Evolutionary conservation across 2,113 vertebrate genomes (phyloP).

Genomic region (Gymnogyps californianus): DNA sequence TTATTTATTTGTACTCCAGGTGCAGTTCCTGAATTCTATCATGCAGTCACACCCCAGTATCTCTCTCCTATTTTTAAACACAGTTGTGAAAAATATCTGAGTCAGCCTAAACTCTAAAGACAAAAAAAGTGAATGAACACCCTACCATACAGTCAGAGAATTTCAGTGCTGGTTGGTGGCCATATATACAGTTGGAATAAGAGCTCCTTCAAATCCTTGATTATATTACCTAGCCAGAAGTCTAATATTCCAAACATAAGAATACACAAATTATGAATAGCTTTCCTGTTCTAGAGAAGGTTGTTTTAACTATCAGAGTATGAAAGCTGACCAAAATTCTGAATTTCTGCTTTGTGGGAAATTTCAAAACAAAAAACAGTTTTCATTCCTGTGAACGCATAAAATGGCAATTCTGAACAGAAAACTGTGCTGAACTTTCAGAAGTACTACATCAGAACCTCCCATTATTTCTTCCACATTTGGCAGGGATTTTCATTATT

Average conservation of each 20-base stretch:
- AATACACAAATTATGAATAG: not conserved
- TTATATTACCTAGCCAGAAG: not conserved
- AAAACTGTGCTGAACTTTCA: not conserved
- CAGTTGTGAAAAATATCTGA: not conserved
- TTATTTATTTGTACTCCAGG: not conserved
- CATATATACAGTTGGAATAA: not conserved
- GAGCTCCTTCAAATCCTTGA: not conserved
- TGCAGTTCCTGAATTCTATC: not conserved
- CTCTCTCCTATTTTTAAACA: not conserved
- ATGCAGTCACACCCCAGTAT: not conserved
- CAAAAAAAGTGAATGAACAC: not conserved
- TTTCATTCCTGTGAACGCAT: not conserved
- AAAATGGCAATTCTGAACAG: not conserved
- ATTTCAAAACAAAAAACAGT: not conserved
- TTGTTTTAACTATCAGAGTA: not conserved
- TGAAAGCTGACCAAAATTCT: not conserved
- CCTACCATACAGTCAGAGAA: not conserved
- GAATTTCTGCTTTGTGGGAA: not conserved
- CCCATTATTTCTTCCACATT: constrained; percentile 28
- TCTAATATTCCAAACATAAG: not conserved
- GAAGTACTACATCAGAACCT: not conserved
- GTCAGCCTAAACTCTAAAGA: not conserved
- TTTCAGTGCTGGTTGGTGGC: not conserved
- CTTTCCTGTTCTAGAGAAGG: not conserved
- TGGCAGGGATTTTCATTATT: constrained; percentile 15